These are phyloP conservation scores for Oncopeltus fasciatus DNA, from an alignment of 1,140 invertebrate species.

Conservation along the genomic window DNA sequence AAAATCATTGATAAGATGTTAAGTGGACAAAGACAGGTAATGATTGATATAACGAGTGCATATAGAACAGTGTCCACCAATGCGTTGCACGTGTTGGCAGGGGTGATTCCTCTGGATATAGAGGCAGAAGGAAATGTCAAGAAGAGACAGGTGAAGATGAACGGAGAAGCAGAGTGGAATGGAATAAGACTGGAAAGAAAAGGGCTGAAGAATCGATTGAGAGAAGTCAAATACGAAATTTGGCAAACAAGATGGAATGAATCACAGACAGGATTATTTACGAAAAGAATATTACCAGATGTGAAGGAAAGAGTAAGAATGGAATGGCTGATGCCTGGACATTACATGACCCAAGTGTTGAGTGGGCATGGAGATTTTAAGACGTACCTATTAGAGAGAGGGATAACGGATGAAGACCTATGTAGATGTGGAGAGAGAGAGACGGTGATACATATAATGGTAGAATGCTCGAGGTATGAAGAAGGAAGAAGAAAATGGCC, in stretches of 20 bases:
- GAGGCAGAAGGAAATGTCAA: background rate
- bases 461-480: no score
- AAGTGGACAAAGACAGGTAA: background rate
- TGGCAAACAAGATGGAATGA: background rate
- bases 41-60: background rate
- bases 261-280: background rate
- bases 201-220: background rate
- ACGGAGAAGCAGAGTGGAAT: background rate
- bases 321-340: no score
- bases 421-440: no score
- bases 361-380: no score
- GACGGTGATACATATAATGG: no score
- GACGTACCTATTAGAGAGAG: background rate
- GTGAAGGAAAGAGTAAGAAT: no score
- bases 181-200: background rate
- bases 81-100: background rate
- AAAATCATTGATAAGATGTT: background rate
- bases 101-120: background rate
- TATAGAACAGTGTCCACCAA: background rate
- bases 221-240: no score
- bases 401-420: no score
- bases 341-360: no score
- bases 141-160: background rate
- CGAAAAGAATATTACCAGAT: background rate
- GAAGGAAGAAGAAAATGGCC: no score